Evolutionary conservation across 2,888 invertebrate genomes (phyloP).

Genomic region (Spisula solida): DNA sequence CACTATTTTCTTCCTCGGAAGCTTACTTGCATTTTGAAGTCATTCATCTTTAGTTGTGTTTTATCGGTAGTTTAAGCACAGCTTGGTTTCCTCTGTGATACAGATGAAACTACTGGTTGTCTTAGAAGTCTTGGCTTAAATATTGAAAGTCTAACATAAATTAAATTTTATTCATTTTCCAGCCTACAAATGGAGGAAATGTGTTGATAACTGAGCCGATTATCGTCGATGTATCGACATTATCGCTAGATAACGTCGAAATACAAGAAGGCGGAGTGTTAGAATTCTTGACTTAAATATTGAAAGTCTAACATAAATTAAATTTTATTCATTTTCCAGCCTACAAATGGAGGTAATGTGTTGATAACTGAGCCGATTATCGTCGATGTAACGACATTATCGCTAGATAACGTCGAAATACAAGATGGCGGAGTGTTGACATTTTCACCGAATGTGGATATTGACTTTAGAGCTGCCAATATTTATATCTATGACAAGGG

Average conservation of each 20-base stretch:
- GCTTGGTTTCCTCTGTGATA: no score
- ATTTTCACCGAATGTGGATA: conserved; percentile 46
- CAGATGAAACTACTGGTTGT: no score
- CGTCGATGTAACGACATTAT: conserved; percentile 36
- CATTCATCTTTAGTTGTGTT: no score
- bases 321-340: background rate
- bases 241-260: conserved; percentile 37
- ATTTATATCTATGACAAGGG: conserved; percentile 46
- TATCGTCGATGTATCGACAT: conserved; percentile 34
- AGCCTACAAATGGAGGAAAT: conserved; percentile 29
- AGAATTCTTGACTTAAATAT: no score
- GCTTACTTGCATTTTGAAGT: no score
- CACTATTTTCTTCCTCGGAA: no score
- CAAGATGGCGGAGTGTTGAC: conserved; percentile 50
- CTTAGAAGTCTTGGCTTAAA: no score
- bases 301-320: no score
- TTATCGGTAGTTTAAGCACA: no score
- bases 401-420: conserved; percentile 44
- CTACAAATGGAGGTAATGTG: background rate
- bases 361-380: conserved; percentile 33
- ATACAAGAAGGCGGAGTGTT: conserved; percentile 53
- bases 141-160: no score
- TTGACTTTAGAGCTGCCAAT: conserved; percentile 42
- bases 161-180: background rate
- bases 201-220: conserved; percentile 31